Evolutionary conservation across 2,888 invertebrate genomes (phyloP), one percentile per base, ranked within the genome.

Genomic region (Bedellia somnulentella): DNA sequence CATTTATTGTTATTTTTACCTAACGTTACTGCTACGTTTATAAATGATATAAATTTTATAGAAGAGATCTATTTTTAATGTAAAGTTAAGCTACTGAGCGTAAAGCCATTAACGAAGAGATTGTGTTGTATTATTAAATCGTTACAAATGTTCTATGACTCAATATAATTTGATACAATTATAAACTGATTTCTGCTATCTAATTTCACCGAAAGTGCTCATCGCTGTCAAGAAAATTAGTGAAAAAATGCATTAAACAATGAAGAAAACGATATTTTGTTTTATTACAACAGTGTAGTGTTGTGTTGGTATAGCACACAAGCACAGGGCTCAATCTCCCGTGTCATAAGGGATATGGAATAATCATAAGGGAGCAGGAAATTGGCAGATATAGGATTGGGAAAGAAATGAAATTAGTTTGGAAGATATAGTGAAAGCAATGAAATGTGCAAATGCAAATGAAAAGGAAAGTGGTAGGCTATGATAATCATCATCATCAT

Each of bases 181-280:
- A 61, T 22, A 23, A 8, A 29, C 22, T 36, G 10, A 34, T 33
- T 35, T 36, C 68, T 70, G 64, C 64, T 70, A 70, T 62, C 73
- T 75, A 68, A 70, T 81, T 80, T 80, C 81, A 81, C 82, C 81
- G 80, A 81, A 82, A 81, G 81, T 82, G 82, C 82, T 82, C 82
- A 81, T 80, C 78, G 80, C 81, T 81, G 80, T 81, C 81, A 71
- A 75, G 67, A 75, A 73, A 71, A 10, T 10, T 10, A 24, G 5
- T 24, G 24, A 9, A 18, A 5, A 6, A 18, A 18, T 18, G 5
- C 18, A 9, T 18, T 6, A 18, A 18, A 6, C 9, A 6, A 18
- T 18, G 5, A 18, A 6, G 9, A 18, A 18, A 6, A 18, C 9
- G 18, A 18, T 9, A 18, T 18, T 18, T 18, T 18, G 9, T 18